Evolutionary conservation across 2,113 vertebrate genomes (phyloP), one percentile per base, ranked within the genome.

Genomic region (Trichomycterus rosablanca): DNA sequence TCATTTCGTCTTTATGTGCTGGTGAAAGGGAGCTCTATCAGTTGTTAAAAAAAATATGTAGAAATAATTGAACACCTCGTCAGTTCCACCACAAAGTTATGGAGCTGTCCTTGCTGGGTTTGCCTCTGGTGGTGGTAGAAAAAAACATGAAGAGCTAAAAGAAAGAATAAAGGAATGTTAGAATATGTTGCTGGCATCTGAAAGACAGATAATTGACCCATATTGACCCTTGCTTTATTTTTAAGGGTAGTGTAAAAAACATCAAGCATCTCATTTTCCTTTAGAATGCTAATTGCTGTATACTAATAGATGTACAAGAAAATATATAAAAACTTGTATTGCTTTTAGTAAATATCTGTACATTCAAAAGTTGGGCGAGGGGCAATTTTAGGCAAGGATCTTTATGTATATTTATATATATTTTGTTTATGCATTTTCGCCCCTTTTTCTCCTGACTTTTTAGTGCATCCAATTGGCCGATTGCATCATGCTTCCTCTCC

Each of bases 21-120:
- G n/a, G 37, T 66, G 24, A 59, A 70, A 54, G 7, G 24, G 35
- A 23, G 73, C 64, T 74, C 74, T 79, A 70, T 76, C 76, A 74
- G 74, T 81, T 79, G 71, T 68, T 62, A 1, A 62, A 44, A n/a
- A 74, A 80, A 78, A 80, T 71, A 59, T 57, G 62, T 72, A 70
- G 53, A 84, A 80, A 85, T 22, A 19, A 59, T 53, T 23, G 12
- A 24, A 10, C 22, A 37, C 43, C 30, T 51, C n/a, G n/a, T n/a
- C n/a, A n/a, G n/a, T n/a, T n/a, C n/a, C 30, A 5, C 20, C 23
- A 54, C 26, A 26, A 22, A 9, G 20, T 9, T 28, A 15, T 74
- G 76, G 74, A 67, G 63, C 53, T 37, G 11, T 66, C 64, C 65
- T 64, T 56, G 68, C 63, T 52, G 66, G 60, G 10, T 72, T 71